phyloP scores from a whole-genome alignment of 2,797 vertebrate genomes.

The Sebastes trivittatus region DNA sequence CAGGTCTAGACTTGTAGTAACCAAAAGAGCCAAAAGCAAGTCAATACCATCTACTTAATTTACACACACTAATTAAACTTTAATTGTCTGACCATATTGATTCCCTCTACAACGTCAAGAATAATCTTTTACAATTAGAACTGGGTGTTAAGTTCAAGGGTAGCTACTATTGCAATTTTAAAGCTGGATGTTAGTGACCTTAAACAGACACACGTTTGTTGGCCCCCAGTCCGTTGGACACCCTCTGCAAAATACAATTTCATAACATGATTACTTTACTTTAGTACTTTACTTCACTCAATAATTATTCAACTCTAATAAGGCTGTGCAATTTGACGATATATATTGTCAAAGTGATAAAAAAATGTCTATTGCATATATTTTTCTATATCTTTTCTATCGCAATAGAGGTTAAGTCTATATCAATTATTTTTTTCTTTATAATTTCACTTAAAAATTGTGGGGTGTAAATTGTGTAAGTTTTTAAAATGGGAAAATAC shows the following conservation, averaged over 20 bases:
- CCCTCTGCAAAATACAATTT: neutral
- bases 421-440: too few relatives aligned
- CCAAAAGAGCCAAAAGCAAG: neutral
- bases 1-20: neutral
- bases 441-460: too few relatives aligned
- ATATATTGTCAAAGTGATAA: too few relatives aligned
- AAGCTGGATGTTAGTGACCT: neutral
- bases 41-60: slow-evolving; percentile 35
- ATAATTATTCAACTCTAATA: neutral
- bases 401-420: too few relatives aligned
- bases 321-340: too few relatives aligned
- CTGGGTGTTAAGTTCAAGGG: neutral
- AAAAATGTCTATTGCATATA: too few relatives aligned
- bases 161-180: neutral
- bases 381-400: too few relatives aligned
- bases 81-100: slow-evolving; percentile 12
- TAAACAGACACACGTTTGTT: neutral
- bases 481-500: too few relatives aligned
- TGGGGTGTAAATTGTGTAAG: too few relatives aligned
- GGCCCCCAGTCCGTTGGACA: neutral
- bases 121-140: slow-evolving; percentile 14
- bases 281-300: neutral
- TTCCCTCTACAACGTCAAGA: neutral
- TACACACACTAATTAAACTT: slow-evolving; percentile 20
- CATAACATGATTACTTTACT: neutral